Base-by-base conservation (phyloP, 2,113 vertebrate species). In the Thomomys bottae region DNA sequence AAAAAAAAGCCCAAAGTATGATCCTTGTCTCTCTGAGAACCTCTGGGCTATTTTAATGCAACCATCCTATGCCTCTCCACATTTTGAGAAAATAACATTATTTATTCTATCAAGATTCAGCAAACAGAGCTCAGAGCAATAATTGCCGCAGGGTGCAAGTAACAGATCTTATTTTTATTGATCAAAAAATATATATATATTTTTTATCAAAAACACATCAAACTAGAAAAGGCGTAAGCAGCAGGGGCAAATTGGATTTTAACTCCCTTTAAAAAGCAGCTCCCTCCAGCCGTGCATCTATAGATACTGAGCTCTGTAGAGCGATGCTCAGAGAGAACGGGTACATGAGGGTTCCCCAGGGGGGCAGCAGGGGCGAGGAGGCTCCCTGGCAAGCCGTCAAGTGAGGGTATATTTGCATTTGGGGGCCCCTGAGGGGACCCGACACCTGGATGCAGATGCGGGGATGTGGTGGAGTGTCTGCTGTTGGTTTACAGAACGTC, bases 81-180 rank as follows among this genome's bases (percentile, higher is more conserved):
- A 17, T 88, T 90, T 80, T 2, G 85, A 92, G 45, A 82, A 84
- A 80, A 88, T 36, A 61, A n/a, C 73, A 57, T 94, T 92, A 83
- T 81, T 84, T 92, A 93, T 94, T 95, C 89, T 54, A 84, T 89
- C 94, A 70, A 92, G 87, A 88, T 54, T 85, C 87, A 68, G 90
- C 81, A 89, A 87, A 92, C 89, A 10, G 67, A 70, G 70, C 89
- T 82, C 36, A 34, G 84, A 24, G 30, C 72, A 61, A 30, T 95
- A 84, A 94, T 92, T 90, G 88, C 40, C 34, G 40, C 68, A 61
- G 92, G 84, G 84, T 92, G 59, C 0, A 7, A 93, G 86, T 66
- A 84, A 87, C 73, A 94, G 84, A 79, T 95, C 94, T 95, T 93
- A 95, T 95, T 95, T 96, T 87, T 95, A 96, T 96, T 95, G 96